Percentiles rank a stretch among this genome's conserved stretches.
Conservation (phyloP, 2,797 vertebrate genomes). For the Myioborus miniatus region DNA sequence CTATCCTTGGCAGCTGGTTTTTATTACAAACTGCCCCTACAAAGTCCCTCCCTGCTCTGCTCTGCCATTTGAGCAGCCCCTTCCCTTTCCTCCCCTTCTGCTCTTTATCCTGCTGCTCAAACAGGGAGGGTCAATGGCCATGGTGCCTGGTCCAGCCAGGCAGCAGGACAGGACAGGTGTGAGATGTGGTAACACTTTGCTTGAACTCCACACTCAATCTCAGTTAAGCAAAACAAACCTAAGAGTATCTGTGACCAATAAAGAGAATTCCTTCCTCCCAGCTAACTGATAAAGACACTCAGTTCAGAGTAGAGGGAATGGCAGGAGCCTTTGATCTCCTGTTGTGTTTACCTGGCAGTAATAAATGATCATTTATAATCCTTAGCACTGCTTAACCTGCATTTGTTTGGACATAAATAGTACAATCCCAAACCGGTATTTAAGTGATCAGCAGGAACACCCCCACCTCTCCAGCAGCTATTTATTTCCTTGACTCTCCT, state of each 20-base stretch:
- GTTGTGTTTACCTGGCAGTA: background rate
- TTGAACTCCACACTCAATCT: background rate
- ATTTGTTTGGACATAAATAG: conserved; percentile 35
- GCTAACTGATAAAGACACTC: background rate
- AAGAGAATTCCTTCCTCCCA: background rate
- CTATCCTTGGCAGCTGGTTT: background rate
- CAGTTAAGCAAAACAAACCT: background rate
- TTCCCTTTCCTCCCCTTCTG: background rate
- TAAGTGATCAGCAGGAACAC: conserved; percentile 29
- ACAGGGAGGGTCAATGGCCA: background rate
- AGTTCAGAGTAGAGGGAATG: background rate
- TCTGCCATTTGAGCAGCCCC: background rate
- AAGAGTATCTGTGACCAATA: background rate
- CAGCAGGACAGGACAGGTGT: background rate
- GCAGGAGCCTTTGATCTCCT: background rate
- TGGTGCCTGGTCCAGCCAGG: background rate
- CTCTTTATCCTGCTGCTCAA: background rate
- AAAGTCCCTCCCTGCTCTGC: background rate
- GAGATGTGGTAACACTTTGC: accelerated
- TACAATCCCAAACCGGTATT: conserved; percentile 10
- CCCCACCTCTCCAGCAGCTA: background rate
- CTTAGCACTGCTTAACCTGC: conserved; percentile 27
- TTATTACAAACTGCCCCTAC: background rate
- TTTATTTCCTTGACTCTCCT: conserved; percentile 24
- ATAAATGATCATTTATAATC: conserved; percentile 3